Conservation (phyloP, 2,797 vertebrate species). For the Lagorchestes hirsutus region DNA sequence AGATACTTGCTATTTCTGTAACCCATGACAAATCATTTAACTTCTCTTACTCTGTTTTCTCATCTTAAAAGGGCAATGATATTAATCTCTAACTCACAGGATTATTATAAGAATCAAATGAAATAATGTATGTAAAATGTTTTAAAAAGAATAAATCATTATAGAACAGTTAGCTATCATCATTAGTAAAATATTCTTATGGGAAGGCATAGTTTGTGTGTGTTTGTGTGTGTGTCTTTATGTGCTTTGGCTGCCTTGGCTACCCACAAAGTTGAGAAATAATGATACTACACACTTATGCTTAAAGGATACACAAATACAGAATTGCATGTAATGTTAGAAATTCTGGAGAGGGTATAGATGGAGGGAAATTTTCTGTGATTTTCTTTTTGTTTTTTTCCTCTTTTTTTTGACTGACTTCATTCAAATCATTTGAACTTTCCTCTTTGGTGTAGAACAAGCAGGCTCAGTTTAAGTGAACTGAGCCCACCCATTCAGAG, state of each 20-base stretch:
- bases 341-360: not conserved
- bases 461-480: not conserved
- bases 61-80: not conserved
- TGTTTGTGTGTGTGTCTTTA: not conserved
- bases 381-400: not conserved
- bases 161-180: not conserved
- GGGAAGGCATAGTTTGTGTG: no score
- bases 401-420: not conserved
- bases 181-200: not conserved
- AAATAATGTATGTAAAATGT: not conserved
- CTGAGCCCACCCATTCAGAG: not conserved
- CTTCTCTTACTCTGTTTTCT: not conserved
- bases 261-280: not conserved
- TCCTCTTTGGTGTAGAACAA: not conserved
- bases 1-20: no score
- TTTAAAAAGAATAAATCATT: not conserved
- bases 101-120: not conserved
- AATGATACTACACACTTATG: not conserved
- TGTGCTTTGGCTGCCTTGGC: not conserved
- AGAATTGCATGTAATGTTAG: not conserved
- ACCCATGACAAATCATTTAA: not conserved
- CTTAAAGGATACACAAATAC: not conserved
- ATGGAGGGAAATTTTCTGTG: not conserved
- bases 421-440: not conserved
- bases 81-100: not conserved